Conservation (phyloP, 2,888 invertebrate species). For the Seladonia tumulorum region DNA sequence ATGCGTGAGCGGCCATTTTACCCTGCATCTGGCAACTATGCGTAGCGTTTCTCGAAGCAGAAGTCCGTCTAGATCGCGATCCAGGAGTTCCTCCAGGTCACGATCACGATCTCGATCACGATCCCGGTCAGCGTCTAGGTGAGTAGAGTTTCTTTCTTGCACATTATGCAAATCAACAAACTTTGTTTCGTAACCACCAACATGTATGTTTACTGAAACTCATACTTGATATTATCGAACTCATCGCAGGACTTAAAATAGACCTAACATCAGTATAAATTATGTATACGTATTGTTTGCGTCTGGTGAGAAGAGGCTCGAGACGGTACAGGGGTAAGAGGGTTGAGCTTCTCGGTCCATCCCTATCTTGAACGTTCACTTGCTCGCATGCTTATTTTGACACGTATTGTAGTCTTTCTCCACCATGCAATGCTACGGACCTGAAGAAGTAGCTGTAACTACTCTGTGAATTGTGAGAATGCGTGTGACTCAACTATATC, state of each 20-base stretch:
- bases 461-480: too few relatives aligned
- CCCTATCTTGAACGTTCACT: too few relatives aligned
- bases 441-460: not conserved
- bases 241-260: not conserved
- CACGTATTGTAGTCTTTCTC: not conserved
- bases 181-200: not conserved
- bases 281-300: not conserved
- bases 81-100: slow-evolving; percentile 78
- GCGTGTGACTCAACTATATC: not conserved
- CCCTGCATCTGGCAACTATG: slow-evolving; percentile 75
- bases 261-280: not conserved
- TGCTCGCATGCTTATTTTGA: too few relatives aligned
- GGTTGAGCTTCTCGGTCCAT: too few relatives aligned
- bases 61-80: slow-evolving; percentile 80
- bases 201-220: not conserved
- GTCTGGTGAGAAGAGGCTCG: not conserved
- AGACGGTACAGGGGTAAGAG: too few relatives aligned
- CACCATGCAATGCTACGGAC: not conserved
- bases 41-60: slow-evolving; percentile 76
- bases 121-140: slow-evolving; percentile 80
- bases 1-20: not conserved
- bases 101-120: slow-evolving; percentile 82
- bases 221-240: not conserved
- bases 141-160: not conserved
- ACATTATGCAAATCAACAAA: not conserved